Conservation (phyloP, 2,113 vertebrate species). For the Cyanoderma ruficeps region DNA sequence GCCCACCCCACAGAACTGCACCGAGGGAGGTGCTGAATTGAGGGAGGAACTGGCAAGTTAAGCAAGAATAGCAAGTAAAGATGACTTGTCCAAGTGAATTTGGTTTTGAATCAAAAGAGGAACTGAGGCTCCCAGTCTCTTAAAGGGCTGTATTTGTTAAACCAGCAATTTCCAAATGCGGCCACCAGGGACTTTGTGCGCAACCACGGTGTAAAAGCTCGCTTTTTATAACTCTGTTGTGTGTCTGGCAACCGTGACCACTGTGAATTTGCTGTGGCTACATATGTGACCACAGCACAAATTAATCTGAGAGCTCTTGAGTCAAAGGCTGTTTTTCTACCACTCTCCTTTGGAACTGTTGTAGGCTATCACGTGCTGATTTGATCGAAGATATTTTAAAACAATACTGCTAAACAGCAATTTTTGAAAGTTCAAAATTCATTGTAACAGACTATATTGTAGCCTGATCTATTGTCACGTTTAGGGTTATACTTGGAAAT, state of each 20-base stretch:
- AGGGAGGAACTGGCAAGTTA: not conserved
- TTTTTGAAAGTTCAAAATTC: not conserved
- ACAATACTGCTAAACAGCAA: not conserved
- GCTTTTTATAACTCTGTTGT: constrained; percentile 9
- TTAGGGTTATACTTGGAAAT: not conserved
- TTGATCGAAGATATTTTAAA: not conserved
- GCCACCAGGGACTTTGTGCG: constrained; percentile 33
- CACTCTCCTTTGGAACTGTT: not conserved
- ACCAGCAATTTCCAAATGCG: not conserved
- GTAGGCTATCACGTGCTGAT: not conserved
- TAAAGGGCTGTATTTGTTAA: not conserved
- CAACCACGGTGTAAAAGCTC: not conserved
- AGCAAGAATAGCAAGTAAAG: not conserved
- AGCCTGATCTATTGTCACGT: not conserved
- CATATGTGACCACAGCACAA: constrained; percentile 30
- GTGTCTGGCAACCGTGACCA: constrained; percentile 20
- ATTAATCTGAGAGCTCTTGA: constrained; percentile 20
- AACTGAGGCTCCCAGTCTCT: not conserved
- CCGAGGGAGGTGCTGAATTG: not conserved
- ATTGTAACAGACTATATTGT: not conserved
- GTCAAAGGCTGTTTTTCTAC: constrained; percentile 15
- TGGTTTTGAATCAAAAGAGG: not conserved
- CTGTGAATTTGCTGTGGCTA: constrained; percentile 50
- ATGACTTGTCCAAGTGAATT: not conserved
- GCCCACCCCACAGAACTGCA: not conserved